These are phyloP conservation scores for Zygogramma bicolorata DNA, from an alignment of 2,888 invertebrate species.

Conservation along the genomic window DNA sequence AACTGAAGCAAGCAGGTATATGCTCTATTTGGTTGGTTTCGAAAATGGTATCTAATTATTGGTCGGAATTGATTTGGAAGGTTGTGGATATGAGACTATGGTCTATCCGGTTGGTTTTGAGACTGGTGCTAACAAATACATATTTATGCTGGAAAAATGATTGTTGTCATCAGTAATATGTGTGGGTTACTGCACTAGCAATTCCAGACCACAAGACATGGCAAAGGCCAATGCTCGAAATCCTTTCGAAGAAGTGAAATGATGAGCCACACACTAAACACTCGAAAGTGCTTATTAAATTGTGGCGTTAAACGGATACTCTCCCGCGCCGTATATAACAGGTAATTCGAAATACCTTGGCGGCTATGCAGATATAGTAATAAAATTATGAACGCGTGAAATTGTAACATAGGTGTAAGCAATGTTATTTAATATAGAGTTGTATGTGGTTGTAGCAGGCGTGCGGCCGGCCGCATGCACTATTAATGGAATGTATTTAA, in stretches of 20 bases:
- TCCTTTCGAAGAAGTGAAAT: neutral
- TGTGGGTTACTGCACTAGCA: too few relatives aligned
- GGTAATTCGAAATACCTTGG: conserved; percentile 54
- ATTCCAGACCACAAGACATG: too few relatives aligned
- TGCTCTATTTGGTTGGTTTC: too few relatives aligned
- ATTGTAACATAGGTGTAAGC: conserved; percentile 65
- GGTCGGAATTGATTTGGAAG: too few relatives aligned
- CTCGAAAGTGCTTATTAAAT: conserved; percentile 39
- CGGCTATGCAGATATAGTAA: conserved; percentile 57
- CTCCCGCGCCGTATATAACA: conserved; percentile 44
- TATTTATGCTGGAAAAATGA: too few relatives aligned
- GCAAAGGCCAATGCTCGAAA: too few relatives aligned
- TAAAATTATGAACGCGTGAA: conserved; percentile 65
- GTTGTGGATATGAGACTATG: too few relatives aligned
- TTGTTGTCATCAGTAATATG: too few relatives aligned
- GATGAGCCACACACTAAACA: neutral
- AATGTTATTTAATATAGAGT: conserved; percentile 62
- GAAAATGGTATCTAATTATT: too few relatives aligned
- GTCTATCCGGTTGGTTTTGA: too few relatives aligned
- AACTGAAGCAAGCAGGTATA: too few relatives aligned
- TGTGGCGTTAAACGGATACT: conserved; percentile 41
- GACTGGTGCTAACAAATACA: too few relatives aligned
- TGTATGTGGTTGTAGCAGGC: conserved; percentile 52
- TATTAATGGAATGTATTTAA: conserved; percentile 67
- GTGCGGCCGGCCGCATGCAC: conserved; percentile 61